These are phyloP conservation scores for Tonatia bakeri DNA, from an alignment of 2,113 vertebrate species.

Conservation along the genomic window DNA sequence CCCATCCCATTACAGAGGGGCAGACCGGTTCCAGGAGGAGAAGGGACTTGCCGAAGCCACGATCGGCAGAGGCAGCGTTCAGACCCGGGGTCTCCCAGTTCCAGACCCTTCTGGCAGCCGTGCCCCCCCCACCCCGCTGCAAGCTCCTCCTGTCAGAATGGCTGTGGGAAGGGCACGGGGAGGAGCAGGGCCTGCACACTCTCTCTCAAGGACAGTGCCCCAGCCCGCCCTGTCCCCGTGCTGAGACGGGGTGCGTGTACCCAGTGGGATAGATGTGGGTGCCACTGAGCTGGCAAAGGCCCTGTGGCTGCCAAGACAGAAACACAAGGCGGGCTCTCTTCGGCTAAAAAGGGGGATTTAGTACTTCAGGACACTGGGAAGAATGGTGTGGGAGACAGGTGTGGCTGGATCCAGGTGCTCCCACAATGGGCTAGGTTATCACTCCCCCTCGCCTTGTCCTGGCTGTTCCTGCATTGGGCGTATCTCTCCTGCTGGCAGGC, in stretches of 20 bases:
- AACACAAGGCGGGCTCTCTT: neutral
- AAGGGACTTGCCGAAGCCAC: neutral
- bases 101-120: accelerated
- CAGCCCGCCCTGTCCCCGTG: accelerated
- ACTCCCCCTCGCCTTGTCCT: accelerated
- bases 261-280: neutral
- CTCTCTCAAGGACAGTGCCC: too few species aligned
- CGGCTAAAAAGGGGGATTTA: neutral
- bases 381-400: neutral
- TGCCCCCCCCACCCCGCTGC: accelerated
- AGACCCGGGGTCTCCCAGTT: accelerated
- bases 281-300: neutral
- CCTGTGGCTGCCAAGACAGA: neutral
- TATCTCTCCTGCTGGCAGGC: neutral
- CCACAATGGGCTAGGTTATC: accelerated
- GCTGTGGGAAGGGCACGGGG: neutral
- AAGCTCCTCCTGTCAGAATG: neutral
- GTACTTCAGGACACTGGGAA: neutral
- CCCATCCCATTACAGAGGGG: accelerated
- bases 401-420: neutral
- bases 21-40: neutral
- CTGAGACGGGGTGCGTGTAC: neutral
- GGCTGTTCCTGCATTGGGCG: neutral
- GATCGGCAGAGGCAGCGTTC: accelerated
- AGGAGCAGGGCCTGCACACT: accelerated